Conservation (phyloP, 1,140 invertebrate genomes). For the Lepidurus packardi region DNA sequence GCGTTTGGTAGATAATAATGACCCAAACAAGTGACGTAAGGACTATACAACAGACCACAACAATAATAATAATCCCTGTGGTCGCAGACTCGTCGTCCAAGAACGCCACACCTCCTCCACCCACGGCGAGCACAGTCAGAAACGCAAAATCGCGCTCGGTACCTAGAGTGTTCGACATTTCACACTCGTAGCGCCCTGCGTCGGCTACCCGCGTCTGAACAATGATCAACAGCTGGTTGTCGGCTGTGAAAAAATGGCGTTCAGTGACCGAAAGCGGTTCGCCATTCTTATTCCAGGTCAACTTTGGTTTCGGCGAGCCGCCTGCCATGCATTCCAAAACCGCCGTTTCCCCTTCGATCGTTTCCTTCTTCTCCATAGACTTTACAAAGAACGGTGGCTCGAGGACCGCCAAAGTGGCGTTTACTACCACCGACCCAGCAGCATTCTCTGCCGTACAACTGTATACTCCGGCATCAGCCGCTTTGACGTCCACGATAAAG, state of each 20-base stretch:
- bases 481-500: conserved; percentile 84
- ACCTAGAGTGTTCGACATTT: conserved; percentile 76
- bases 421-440: conserved; percentile 69
- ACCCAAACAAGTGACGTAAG: conserved; percentile 86
- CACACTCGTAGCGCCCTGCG: conserved; percentile 80
- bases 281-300: conserved; percentile 86
- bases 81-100: conserved; percentile 58
- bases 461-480: conserved; percentile 82
- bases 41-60: conserved; percentile 81
- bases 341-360: conserved; percentile 66
- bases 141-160: conserved; percentile 52
- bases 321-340: conserved; percentile 82
- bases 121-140: conserved; percentile 53
- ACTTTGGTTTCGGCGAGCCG: conserved; percentile 74
- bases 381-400: conserved; percentile 79
- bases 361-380: conserved; percentile 76
- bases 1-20: conserved; percentile 80
- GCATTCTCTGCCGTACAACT: conserved; percentile 87
- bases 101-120: conserved; percentile 38
- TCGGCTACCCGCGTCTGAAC: conserved; percentile 68
- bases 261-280: conserved; percentile 62
- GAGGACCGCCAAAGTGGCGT: conserved; percentile 79
- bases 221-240: conserved; percentile 81
- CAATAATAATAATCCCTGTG: conserved; percentile 78
- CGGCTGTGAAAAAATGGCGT: conserved; percentile 73